These are phyloP conservation scores for Drosophila burlai DNA, from an alignment of 1,140 invertebrate species.

Conservation along the genomic window DNA sequence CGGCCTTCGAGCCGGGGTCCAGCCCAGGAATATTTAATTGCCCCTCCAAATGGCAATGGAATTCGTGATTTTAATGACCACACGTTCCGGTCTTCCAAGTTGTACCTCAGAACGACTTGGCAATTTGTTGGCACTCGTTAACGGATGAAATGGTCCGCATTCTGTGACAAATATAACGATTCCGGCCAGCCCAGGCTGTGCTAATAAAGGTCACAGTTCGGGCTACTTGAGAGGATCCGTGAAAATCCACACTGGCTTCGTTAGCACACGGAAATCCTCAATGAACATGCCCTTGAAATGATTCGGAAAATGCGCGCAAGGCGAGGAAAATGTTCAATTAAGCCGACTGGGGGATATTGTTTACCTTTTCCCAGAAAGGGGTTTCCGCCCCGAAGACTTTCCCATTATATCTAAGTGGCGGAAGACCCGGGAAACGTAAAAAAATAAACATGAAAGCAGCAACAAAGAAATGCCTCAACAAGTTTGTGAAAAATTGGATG, in stretches of 20 bases:
- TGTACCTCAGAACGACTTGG: constrained; percentile 31
- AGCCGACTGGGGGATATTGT: constrained; percentile 20
- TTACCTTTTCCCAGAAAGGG: constrained; percentile 56
- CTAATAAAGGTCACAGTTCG: constrained; percentile 60
- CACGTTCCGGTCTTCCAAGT: constrained; percentile 33
- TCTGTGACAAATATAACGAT: constrained; percentile 50
- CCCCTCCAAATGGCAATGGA: constrained; percentile 53
- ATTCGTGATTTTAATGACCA: constrained; percentile 51
- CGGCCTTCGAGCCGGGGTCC: constrained; percentile 34
- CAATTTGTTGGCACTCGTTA: constrained; percentile 58
- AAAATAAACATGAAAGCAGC: constrained; percentile 10
- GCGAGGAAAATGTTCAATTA: constrained; percentile 73
- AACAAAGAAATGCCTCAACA: constrained; percentile 23
- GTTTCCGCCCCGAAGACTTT: constrained; percentile 57
- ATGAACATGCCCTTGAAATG: constrained; percentile 60
- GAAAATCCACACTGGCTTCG: constrained; percentile 56
- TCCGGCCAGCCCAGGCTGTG: neutral
- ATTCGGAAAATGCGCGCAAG: constrained; percentile 54
- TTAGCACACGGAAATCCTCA: constrained; percentile 54
- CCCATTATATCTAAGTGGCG: constrained; percentile 71
- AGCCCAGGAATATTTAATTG: constrained; percentile 66
- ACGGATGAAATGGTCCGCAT: constrained; percentile 46
- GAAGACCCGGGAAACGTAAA: constrained; percentile 9
- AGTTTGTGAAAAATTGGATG: constrained; percentile 13
- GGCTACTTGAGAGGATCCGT: constrained; percentile 20